Evolutionary conservation across 2,888 invertebrate species (phyloP), one percentile per base, ranked within the genome.

Genomic region (Aphidius colemani): DNA sequence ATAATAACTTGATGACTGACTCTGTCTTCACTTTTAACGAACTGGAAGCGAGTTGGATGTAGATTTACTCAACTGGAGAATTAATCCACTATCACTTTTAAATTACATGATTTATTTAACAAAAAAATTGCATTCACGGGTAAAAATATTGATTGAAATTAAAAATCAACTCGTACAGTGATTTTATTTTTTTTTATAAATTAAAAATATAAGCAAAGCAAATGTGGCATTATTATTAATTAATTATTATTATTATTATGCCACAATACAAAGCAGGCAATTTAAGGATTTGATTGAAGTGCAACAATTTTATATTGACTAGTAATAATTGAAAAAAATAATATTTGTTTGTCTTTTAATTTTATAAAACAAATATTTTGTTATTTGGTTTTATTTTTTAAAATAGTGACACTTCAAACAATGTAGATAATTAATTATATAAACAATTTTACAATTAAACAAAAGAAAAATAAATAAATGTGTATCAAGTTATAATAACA

Each of bases 11-110:
- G 13, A 18, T 18, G 2, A 18, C 2, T 30, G 30, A 76, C 76
- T 72, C 76, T 74, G 77, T 78, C 75, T 78, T 78, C 78, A 77
- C 77, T 72, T 76, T 74, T 72, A 77, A 77, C 79, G 74, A 79
- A 79, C 78, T 75, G 77, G 74, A 74, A 79, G 79, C 76, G 74
- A 78, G 77, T 75, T 77, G 76, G 77, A 72, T 74, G 77, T 77
- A 78, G 72, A 72, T 69, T 64, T 61, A 67, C 67, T 59, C 59
- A 60, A 56, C 56, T 45, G 49, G 39, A 61, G 64, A 63, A 18
- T 50, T 46, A 68, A 70, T 62, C 51, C 62, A 64, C 60, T 58
- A 49, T 48, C 48, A 64, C 62, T 63, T 63, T 59, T 48, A n/a
- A n/a, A n/a, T n/a, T n/a, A n/a, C n/a, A n/a, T n/a, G n/a, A 61